phyloP scores from a whole-genome alignment of 1,140 invertebrate species.

The Bicyclus anynana region DNA sequence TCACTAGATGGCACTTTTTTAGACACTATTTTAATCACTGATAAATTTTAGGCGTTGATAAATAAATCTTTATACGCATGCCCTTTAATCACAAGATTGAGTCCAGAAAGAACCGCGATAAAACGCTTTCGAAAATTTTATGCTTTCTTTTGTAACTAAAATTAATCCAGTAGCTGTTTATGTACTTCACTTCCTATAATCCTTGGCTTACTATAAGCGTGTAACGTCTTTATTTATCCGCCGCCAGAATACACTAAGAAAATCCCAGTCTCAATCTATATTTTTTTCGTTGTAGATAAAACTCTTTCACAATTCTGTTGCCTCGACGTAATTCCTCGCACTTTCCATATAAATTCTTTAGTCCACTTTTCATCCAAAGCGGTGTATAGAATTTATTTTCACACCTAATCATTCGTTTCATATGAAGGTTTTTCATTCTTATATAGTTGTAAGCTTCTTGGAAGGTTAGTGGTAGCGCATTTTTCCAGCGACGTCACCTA shows the following conservation, averaged over 20 bases:
- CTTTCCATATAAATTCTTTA: neutral
- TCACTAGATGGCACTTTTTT: neutral
- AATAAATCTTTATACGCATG: neutral
- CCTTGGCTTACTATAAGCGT: no score
- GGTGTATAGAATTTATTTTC: conserved; percentile 1
- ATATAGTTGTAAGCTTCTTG: neutral
- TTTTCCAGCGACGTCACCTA: conserved; percentile 14
- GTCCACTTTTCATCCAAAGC: conserved; percentile 1
- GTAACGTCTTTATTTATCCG: no score
- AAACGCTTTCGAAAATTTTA: no score
- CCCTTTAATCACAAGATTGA: no score
- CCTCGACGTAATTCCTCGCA: neutral
- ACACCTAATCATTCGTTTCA: neutral
- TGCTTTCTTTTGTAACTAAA: no score
- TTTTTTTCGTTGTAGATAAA: no score
- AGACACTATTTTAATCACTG: neutral
- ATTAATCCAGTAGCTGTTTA: no score
- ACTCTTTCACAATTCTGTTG: no score
- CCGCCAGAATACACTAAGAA: no score
- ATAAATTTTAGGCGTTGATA: neutral
- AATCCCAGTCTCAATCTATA: no score
- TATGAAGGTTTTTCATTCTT: neutral
- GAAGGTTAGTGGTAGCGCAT: neutral
- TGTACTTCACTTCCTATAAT: no score
- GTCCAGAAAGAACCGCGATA: no score